Base-by-base conservation (phyloP, 2,888 invertebrate species). In the Nasonovia ribisnigri region DNA sequence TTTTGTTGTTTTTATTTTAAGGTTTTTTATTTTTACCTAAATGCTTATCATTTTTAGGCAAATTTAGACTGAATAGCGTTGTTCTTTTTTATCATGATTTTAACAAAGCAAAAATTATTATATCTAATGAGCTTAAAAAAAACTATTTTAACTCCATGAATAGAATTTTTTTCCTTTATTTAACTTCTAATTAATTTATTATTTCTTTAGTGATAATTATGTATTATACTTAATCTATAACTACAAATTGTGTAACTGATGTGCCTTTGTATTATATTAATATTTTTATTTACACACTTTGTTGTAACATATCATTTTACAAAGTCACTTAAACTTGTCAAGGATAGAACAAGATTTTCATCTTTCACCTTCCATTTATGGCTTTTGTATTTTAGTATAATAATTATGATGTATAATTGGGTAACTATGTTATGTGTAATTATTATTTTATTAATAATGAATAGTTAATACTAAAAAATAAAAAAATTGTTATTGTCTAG, bases 11-110 rank as follows among this genome's bases (percentile, higher is more conserved):
- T 77, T 60, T 88, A 88, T 84, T 84, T 8, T 84, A 91, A 29
- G 51, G 51, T 91, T 84, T 84, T 91, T 54, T 87, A 48, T 57
- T 89, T 90, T 77, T 67, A 67, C 46, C 60, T 57, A 42, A 24
- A 48, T 90, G 84, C 84, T 93, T 51, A 60, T 84, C 24, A 90
- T 67, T 89, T 90, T 51, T 86, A 93, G 90, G 42, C 57, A 86
- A 93, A 67, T 60, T 86, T 93, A 93, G 93, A 93, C 93, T 93
- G 93, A 93, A 36, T 93, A 90, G 93, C 46, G 57, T 93, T 93
- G 54, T 90, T 54, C 90, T 86, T 67, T 92, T 60, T 43, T 87
- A 46, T 67, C 57, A 77, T 77, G 77, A 36, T 51, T 91, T 29
- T 86, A 54, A 86, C 51, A 11, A 43, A 43, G 48, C 3, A 20